Conservation (phyloP, 2,797 vertebrate genomes). For the Sebastes oblongus region DNA sequence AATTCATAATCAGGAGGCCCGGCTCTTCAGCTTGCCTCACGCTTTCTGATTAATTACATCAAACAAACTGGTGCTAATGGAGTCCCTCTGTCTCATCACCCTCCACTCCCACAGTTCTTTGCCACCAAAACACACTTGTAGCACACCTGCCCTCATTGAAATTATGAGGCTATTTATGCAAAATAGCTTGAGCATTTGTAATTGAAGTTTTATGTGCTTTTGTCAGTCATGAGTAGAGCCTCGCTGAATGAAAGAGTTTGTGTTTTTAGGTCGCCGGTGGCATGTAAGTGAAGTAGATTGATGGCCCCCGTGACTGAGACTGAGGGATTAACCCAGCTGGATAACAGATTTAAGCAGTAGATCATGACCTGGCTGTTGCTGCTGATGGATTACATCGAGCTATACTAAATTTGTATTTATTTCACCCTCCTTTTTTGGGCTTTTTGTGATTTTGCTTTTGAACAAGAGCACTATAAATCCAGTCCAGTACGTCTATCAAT, state of each 20-base stretch:
- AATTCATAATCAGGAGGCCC: conserved; percentile 62
- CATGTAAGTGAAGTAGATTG: conserved; percentile 28
- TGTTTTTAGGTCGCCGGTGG: conserved; percentile 25
- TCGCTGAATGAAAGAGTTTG: background rate
- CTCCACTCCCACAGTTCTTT: conserved; percentile 18
- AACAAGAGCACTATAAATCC: conserved; percentile 20
- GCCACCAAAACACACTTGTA: conserved; percentile 21
- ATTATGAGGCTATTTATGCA: conserved; percentile 37
- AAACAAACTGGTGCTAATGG: conserved; percentile 59
- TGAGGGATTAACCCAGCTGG: conserved; percentile 54
- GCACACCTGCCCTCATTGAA: conserved; percentile 29
- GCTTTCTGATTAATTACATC: conserved; percentile 75
- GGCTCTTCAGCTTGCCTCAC: conserved; percentile 49
- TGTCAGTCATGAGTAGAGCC: background rate
- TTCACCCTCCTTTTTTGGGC: background rate
- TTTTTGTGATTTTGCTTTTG: background rate
- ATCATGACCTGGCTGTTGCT: conserved; percentile 45
- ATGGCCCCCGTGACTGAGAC: conserved; percentile 38
- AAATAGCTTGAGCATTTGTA: conserved; percentile 15
- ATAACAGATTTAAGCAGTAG: conserved; percentile 46
- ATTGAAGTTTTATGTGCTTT: conserved; percentile 18
- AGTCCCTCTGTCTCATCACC: conserved; percentile 20
- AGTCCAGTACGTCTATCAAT: background rate
- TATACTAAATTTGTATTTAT: conserved; percentile 19
- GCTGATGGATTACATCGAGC: conserved; percentile 46